Evolutionary conservation across 2,113 vertebrate species (phyloP), one percentile per base, ranked within the genome.

Genomic region (Pavo muticus): DNA sequence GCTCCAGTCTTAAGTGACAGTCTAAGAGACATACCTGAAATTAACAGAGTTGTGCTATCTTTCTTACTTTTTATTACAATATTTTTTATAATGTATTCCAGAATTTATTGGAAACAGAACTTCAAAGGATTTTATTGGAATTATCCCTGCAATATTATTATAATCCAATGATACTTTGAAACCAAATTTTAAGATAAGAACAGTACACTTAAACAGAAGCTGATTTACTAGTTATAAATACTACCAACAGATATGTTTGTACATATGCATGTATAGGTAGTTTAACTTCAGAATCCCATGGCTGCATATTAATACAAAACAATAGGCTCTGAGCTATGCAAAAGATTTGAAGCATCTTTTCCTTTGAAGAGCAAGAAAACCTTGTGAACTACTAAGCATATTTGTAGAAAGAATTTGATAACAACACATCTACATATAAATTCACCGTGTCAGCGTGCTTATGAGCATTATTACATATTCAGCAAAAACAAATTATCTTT

Each of bases 231-330:
- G n/a, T 54, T n/a, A 15, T 59, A 63, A 42, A 61, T 35, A 23
- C 13, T 60, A 12, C 20, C 13, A n/a, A 60, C 12, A 60, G n/a
- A 35, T 23, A 35, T 35, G n/a, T 35, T 35, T 60, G 20, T 23
- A 60, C 23, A 54, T 2, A 16, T 52, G 11, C 2, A 30, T 47
- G 8, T 48, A 4, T 52, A 23, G 44, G 12, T 61, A 44, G 6
- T 7, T 24, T 16, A 52, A 4, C 32, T 35, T 52, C n/a, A 78
- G n/a, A 82, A 82, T 78, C 10, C 15, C 20, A 4, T 14, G 57
- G 25, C 12, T 29, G 19, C 39, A 32, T 4, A n/a, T 9, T 2
- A 1, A 23, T 29, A 11, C 24, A 6, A 7, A 44, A 1, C 0
- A 57, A 9, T 44, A 68, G 10, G 10, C 10, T 69, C 11, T 85